These are phyloP conservation scores for Metopia argyrocephala DNA, from an alignment of 2,888 invertebrate genomes.

Conservation along the genomic window DNA sequence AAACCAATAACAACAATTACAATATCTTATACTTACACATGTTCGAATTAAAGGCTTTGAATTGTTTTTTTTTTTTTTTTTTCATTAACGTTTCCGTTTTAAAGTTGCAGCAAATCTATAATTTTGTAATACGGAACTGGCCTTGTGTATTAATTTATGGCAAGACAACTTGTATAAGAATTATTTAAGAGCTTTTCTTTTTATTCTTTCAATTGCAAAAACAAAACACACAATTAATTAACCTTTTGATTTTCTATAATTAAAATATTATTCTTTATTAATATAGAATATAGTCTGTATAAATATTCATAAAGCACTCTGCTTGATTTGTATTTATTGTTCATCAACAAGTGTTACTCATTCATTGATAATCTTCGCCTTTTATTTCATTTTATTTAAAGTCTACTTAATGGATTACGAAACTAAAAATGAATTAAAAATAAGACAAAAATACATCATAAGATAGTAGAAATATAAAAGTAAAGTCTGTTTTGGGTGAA, in stretches of 20 bases:
- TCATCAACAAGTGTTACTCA: background rate
- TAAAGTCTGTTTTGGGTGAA: background rate
- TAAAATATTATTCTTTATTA: background rate
- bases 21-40: too few species aligned
- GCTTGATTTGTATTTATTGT: background rate
- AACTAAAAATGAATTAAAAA: background rate
- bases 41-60: constrained; percentile 19
- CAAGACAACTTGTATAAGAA: background rate
- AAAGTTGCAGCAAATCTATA: background rate
- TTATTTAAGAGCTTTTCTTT: background rate
- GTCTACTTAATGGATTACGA: background rate
- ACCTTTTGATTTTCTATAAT: too few species aligned
- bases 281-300: background rate
- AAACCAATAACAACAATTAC: background rate
- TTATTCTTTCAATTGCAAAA: background rate
- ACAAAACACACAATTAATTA: background rate
- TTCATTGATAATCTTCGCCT: background rate
- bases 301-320: background rate
- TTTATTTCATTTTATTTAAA: background rate
- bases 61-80: background rate
- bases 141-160: constrained; percentile 2
- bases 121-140: constrained; percentile 4
- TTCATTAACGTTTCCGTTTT: background rate
- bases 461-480: background rate
- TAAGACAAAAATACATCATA: background rate